Percentiles rank a stretch among this genome's conserved stretches.
Conservation (phyloP, 2,888 invertebrate species). For the Monochamus alternatus region DNA sequence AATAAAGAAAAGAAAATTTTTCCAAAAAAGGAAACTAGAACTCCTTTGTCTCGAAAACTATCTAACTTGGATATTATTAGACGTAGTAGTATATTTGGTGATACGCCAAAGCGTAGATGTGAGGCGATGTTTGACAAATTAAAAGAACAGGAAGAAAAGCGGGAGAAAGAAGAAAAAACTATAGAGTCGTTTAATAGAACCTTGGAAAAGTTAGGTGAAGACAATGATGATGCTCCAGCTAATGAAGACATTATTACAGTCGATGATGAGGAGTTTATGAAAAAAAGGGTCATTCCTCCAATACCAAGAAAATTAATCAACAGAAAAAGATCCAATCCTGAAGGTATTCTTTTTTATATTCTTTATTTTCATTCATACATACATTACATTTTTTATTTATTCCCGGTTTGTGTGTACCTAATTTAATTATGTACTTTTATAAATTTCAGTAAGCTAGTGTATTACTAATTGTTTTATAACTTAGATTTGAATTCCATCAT, state of each 20-base stretch:
- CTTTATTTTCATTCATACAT: too few relatives aligned
- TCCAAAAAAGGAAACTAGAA: slow-evolving; percentile 15
- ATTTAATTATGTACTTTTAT: too few relatives aligned
- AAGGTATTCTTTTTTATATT: not conserved
- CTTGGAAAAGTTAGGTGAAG: slow-evolving; percentile 22
- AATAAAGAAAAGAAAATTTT: slow-evolving; percentile 9
- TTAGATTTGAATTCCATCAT: too few relatives aligned
- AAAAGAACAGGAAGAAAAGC: slow-evolving; percentile 32
- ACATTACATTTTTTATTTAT: too few relatives aligned
- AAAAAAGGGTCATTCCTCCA: slow-evolving; percentile 39
- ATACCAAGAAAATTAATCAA: slow-evolving; percentile 36
- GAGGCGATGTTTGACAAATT: slow-evolving; percentile 43
- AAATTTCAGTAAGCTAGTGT: too few relatives aligned
- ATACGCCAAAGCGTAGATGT: slow-evolving; percentile 35
- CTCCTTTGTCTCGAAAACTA: slow-evolving; percentile 31
- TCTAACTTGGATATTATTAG: slow-evolving; percentile 42
- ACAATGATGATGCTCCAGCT: slow-evolving; percentile 21
- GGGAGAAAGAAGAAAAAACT: slow-evolving; percentile 37
- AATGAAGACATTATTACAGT: slow-evolving; percentile 36
- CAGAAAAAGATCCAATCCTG: slow-evolving; percentile 19
- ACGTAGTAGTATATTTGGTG: slow-evolving; percentile 40
- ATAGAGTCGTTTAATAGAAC: slow-evolving; percentile 35
- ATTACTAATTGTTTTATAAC: too few relatives aligned
- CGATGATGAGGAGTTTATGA: slow-evolving; percentile 29
- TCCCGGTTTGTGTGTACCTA: too few relatives aligned